A percentile compares a stretch with the other conserved stretches of the same genome.
Evolutionary conservation across 2,113 vertebrate species (phyloP).

Genomic region (Chrysemys picta): DNA sequence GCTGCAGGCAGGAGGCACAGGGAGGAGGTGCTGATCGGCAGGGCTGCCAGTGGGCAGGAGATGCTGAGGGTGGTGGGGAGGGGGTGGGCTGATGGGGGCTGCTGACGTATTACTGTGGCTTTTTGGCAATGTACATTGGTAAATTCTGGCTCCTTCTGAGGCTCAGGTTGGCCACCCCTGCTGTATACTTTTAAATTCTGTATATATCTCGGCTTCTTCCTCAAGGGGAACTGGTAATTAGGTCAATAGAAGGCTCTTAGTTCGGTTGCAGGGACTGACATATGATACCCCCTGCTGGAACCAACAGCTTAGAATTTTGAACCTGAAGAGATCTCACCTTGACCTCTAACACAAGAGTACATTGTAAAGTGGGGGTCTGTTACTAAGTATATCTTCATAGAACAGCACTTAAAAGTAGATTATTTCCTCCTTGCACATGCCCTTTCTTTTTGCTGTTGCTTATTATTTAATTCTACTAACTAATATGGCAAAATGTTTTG

Average conservation of each 20-base stretch:
- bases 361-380: not conserved
- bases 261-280: not conserved
- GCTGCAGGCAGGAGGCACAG: no score
- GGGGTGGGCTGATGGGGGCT: no score
- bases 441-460: not conserved
- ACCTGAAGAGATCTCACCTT: conserved; percentile 22
- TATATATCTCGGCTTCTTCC: not conserved
- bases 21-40: no score
- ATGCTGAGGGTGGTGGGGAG: no score
- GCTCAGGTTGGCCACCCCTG: no score
- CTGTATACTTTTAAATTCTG: not conserved
- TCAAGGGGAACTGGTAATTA: not conserved
- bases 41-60: no score
- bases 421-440: not conserved
- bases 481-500: not conserved
- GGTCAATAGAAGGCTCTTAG: not conserved
- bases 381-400: not conserved
- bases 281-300: conserved; percentile 11
- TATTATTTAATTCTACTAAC: not conserved
- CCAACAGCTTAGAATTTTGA: not conserved
- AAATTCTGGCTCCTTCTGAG: no score
- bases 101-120: no score
- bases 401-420: not conserved
- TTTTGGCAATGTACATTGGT: no score
- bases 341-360: not conserved